Evolutionary conservation across 2,113 vertebrate genomes (phyloP).

Genomic region (Hirundichthys speculiger): DNA sequence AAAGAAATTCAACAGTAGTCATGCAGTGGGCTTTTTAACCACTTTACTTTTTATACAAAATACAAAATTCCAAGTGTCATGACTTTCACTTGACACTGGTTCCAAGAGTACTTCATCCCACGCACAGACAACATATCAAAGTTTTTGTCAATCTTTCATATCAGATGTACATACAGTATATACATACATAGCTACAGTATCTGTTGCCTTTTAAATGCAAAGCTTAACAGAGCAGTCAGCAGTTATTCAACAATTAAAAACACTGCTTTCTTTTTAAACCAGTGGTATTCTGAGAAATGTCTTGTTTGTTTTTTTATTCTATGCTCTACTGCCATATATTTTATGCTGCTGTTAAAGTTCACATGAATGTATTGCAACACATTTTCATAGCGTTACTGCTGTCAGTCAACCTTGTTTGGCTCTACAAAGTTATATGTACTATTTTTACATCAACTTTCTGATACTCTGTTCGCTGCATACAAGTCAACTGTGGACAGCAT

Average conservation of each 20-base stretch:
- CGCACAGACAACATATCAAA: slow-evolving; percentile 35
- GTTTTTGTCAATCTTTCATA: slow-evolving; percentile 25
- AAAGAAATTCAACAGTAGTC: neutral
- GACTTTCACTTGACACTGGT: slow-evolving; percentile 39
- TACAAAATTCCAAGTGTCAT: slow-evolving; percentile 77
- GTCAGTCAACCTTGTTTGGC: neutral
- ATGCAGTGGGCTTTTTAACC: slow-evolving; percentile 35
- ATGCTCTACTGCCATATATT: neutral
- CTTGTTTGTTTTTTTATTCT: slow-evolving; percentile 5
- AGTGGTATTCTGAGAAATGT: neutral
- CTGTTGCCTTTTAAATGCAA: slow-evolving; percentile 15
- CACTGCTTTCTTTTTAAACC: neutral
- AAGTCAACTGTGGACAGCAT: slow-evolving; percentile 1
- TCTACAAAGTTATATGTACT: neutral
- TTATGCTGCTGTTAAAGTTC: neutral
- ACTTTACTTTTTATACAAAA: slow-evolving; percentile 81
- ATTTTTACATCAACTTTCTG: neutral
- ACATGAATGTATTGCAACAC: neutral
- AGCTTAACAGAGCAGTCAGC: slow-evolving; percentile 2
- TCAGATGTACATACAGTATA: slow-evolving; percentile 31
- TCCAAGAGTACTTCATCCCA: slow-evolving; percentile 39
- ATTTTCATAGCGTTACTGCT: neutral
- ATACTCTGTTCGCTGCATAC: neutral
- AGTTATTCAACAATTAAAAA: slow-evolving; percentile 18
- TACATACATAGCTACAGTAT: slow-evolving; percentile 22